phyloP scores from a whole-genome alignment of 2,797 vertebrate species.

The Protosalanx chinensis region DNA sequence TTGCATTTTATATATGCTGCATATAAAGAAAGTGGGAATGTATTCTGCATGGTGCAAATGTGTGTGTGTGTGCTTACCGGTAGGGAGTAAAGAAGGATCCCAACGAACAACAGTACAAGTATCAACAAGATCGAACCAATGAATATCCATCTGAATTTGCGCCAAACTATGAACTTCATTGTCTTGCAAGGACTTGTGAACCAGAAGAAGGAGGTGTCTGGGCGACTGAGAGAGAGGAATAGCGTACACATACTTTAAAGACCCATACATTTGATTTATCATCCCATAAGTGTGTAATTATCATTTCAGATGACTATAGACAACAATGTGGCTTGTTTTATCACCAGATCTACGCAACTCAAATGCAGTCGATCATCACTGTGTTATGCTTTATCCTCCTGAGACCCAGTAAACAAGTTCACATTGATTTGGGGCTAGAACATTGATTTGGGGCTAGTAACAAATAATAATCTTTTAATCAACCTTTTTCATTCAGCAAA shows the following conservation, averaged over 20 bases:
- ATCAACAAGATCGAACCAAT: constrained; percentile 80
- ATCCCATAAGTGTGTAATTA: background rate
- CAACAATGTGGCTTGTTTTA: too few species aligned
- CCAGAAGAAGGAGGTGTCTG: constrained; percentile 98
- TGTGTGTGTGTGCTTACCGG: constrained; percentile 77
- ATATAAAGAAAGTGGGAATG: background rate
- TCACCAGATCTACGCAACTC: too few species aligned
- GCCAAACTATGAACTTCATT: constrained; percentile 96
- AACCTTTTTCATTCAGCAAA: too few species aligned
- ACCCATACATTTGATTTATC: background rate
- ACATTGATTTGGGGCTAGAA: too few species aligned
- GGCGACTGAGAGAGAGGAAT: constrained; percentile 75
- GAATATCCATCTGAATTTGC: constrained; percentile 91
- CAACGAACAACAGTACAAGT: constrained; percentile 85
- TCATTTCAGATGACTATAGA: background rate
- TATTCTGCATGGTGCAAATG: background rate
- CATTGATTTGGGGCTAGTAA: too few species aligned
- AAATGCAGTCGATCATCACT: too few species aligned
- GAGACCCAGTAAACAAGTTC: too few species aligned
- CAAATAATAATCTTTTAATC: too few species aligned
- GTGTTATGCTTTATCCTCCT: too few species aligned
- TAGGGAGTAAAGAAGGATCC: constrained; percentile 90
- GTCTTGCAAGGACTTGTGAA: constrained; percentile 98
- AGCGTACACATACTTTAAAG: background rate
- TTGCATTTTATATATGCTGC: background rate